Evolutionary conservation across 2,797 vertebrate genomes (phyloP).

Genomic region (Neostethus bicornis): DNA sequence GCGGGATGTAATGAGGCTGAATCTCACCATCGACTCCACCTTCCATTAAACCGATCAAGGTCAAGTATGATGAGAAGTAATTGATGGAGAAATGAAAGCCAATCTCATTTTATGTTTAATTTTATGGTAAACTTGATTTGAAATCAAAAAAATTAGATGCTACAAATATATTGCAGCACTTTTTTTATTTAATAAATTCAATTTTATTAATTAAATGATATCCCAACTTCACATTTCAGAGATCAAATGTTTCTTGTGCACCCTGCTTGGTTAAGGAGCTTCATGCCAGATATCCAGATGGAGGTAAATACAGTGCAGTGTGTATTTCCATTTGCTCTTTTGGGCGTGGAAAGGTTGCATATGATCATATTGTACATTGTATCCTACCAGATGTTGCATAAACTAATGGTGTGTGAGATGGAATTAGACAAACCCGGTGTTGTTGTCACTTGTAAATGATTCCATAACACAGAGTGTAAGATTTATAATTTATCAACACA

Average conservation of each 20-base stretch:
- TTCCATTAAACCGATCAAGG: neutral
- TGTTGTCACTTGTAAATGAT: neutral
- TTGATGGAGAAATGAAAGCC: neutral
- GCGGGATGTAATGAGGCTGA: conserved; percentile 6
- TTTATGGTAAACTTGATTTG: neutral
- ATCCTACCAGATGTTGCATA: neutral
- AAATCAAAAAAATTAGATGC: neutral
- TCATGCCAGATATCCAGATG: neutral
- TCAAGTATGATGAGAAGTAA: neutral
- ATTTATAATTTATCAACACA: neutral
- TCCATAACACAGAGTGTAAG: neutral
- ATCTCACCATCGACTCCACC: neutral
- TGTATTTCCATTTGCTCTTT: neutral
- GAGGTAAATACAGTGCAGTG: neutral
- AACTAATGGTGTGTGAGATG: neutral
- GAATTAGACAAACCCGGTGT: neutral
- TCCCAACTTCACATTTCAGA: neutral
- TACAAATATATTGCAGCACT: neutral
- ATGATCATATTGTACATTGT: neutral
- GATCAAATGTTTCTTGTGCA: neutral
- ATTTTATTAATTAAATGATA: neutral
- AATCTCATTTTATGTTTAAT: neutral
- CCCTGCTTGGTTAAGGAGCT: neutral
- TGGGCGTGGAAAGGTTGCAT: neutral
- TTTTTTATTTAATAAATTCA: neutral